Evolutionary conservation across 2,113 vertebrate genomes (phyloP), one percentile per base, ranked within the genome.

Genomic region (Zootoca vivipara): DNA sequence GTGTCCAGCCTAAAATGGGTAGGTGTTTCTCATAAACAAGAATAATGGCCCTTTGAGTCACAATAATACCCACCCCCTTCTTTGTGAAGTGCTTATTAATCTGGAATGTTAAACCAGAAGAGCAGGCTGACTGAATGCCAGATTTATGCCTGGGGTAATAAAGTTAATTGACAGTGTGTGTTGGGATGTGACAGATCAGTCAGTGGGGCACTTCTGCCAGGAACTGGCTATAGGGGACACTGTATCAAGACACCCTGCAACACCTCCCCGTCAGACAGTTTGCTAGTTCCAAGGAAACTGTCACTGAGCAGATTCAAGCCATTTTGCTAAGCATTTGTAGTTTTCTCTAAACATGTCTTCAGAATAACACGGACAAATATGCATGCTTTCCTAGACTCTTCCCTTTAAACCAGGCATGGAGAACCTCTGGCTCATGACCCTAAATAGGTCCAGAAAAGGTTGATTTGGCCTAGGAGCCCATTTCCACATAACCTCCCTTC

Each of bases 11-110:
- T 78, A 3, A 87, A 89, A 94, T 93, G 85, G 85, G 86, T 90
- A 86, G 94, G 94, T 93, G 94, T 94, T 93, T 89, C 90, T 79
- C 86, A 81, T 92, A 96, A 96, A 95, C 93, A 95, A 93, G 92
- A 94, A 94, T 79, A 93, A 89, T 90, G 52, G 89, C 73, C 84
- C 81, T 3, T 0, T 95, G 95, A 94, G 91, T 96, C 95, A 96
- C 52, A 62, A 87, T 10, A 88, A 85, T 22, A 62, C 91, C 89
- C 85, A n/a, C 85, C 90, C 4, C 58, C 85, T 90, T 91, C 89
- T 92, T 18, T 92, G 33, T 40, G 84, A 90, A 87, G 90, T 40
- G 89, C 40, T 95, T 91, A 93, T 96, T 94, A 92, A 93, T 82
- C 40, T 92, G 93, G 95, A 94, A 96, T 95, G 92, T 93, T 93